Conservation (phyloP, 2,888 invertebrate species). For the Plebejus argus region DNA sequence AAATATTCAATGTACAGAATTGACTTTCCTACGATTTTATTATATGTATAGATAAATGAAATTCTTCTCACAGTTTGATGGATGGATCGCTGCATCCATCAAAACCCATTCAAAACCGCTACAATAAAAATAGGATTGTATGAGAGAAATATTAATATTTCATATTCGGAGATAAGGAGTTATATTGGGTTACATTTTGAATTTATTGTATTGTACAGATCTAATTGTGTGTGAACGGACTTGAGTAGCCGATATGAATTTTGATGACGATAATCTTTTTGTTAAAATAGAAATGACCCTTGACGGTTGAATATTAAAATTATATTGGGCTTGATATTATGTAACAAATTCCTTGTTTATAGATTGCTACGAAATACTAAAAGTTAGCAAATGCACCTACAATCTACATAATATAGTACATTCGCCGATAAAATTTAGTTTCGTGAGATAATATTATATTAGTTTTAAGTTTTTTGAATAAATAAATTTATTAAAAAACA, state of each 20-base stretch:
- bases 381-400: not conserved
- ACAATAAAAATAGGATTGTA: slow-evolving; percentile 73
- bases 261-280: slow-evolving; percentile 51
- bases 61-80: slow-evolving; percentile 25
- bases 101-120: slow-evolving; percentile 60
- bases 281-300: not conserved
- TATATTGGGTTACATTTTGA: slow-evolving; percentile 73
- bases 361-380: not conserved
- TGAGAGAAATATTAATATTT: slow-evolving; percentile 68
- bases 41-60: no score
- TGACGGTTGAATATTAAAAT: not conserved
- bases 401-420: not conserved
- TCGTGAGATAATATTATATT: no score
- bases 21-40: no score
- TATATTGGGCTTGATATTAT: slow-evolving; percentile 22
- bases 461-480: no score
- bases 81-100: slow-evolving; percentile 36
- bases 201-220: slow-evolving; percentile 72
- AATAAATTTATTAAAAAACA: no score
- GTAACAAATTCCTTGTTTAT: not conserved
- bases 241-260: slow-evolving; percentile 62
- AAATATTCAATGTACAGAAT: no score
- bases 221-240: slow-evolving; percentile 78
- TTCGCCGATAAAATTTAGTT: no score
- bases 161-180: slow-evolving; percentile 52